Evolutionary conservation across 2,888 invertebrate genomes (phyloP).

Genomic region (Steromphala cineraria): DNA sequence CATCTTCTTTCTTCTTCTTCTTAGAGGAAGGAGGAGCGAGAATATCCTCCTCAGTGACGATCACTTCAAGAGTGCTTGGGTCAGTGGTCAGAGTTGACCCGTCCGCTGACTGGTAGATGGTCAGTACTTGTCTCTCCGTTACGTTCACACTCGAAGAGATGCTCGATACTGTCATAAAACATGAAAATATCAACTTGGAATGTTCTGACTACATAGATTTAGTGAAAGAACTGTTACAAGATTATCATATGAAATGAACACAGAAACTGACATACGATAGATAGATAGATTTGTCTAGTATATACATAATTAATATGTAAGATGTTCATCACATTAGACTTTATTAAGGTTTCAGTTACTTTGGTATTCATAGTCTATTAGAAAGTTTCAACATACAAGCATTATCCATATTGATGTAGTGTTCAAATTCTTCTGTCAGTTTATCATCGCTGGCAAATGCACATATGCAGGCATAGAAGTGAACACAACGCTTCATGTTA

Average conservation of each 20-base stretch:
- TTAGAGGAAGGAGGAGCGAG: slow-evolving; percentile 50
- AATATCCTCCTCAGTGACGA: slow-evolving; percentile 69
- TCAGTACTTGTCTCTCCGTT: slow-evolving; percentile 55
- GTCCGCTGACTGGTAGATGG: slow-evolving; percentile 55
- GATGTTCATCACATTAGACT: no score
- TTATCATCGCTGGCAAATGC: slow-evolving; percentile 83
- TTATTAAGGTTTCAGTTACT: no score
- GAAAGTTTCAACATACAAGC: slow-evolving; percentile 31
- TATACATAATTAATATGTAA: no score
- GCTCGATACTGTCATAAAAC: background rate
- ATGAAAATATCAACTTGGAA: no score
- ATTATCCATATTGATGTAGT: slow-evolving; percentile 78
- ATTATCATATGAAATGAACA: no score
- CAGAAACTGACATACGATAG: no score
- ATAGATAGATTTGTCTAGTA: no score
- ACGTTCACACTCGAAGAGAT: background rate
- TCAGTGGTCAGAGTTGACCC: slow-evolving; percentile 44
- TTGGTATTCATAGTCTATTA: no score
- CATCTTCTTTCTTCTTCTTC: slow-evolving; percentile 61
- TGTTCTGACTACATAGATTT: no score
- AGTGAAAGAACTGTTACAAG: no score
- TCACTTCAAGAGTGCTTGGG: slow-evolving; percentile 59
- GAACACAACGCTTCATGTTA: slow-evolving; percentile 78
- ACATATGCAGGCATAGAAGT: slow-evolving; percentile 84
- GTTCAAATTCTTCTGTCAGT: slow-evolving; percentile 80